phyloP scores from a whole-genome alignment of 2,888 invertebrate species.

The Drepana falcataria region DNA sequence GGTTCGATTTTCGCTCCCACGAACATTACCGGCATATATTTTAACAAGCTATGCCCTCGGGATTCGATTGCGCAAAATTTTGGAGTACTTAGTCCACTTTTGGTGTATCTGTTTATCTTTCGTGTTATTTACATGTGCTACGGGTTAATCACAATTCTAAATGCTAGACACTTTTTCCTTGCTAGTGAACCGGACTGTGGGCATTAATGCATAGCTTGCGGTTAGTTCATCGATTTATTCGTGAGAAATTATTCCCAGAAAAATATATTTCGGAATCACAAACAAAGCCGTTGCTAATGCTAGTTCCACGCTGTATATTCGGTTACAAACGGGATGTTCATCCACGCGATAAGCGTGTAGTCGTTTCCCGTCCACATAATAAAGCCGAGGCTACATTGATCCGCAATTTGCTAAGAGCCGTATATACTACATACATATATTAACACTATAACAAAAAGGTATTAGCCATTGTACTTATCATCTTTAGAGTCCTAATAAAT shows the following conservation, averaged over 20 bases:
- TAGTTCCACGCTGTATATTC: neutral
- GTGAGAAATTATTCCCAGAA: neutral
- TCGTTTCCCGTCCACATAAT: constrained; percentile 1
- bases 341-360: neutral
- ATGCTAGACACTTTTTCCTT: too few relatives aligned
- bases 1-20: too few relatives aligned
- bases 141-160: too few relatives aligned
- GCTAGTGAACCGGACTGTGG: too few relatives aligned
- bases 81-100: too few relatives aligned
- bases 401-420: neutral
- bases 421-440: neutral
- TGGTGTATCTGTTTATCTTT: too few relatives aligned
- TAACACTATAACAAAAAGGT: neutral
- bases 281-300: neutral
- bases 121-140: too few relatives aligned
- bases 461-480: neutral
- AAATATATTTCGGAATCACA: neutral
- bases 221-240: neutral
- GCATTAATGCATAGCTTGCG: too few relatives aligned
- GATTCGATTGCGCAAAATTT: too few relatives aligned
- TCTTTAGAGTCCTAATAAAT: too few relatives aligned
- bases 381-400: constrained; percentile 1
- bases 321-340: neutral
- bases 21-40: too few relatives aligned
- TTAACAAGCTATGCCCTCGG: too few relatives aligned